Evolutionary conservation across 2,888 invertebrate species (phyloP).

Genomic region (Gryllus longicercus): DNA sequence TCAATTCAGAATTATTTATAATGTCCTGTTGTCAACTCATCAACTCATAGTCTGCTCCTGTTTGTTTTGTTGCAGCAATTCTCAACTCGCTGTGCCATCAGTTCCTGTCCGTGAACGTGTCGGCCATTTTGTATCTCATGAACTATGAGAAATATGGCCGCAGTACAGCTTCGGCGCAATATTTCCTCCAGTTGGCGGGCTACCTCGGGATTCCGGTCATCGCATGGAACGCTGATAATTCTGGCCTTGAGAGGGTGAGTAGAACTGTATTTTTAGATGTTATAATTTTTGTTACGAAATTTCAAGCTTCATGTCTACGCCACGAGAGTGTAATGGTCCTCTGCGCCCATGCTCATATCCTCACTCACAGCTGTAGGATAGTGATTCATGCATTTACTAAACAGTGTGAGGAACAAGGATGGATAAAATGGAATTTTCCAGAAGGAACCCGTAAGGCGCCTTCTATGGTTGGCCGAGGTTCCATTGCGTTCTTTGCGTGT

Average conservation of each 20-base stretch:
- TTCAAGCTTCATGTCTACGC: too few relatives aligned
- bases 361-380: too few relatives aligned
- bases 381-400: too few relatives aligned
- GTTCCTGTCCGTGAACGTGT: constrained; percentile 83
- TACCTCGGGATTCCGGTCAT: constrained; percentile 94
- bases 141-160: constrained; percentile 92
- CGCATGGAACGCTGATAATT: constrained; percentile 97
- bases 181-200: constrained; percentile 88
- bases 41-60: constrained; percentile 26
- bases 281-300: neutral
- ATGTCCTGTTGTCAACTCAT: too few relatives aligned
- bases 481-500: too few relatives aligned
- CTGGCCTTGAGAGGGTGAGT: constrained; percentile 65
- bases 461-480: too few relatives aligned
- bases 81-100: constrained; percentile 84
- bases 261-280: neutral
- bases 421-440: too few relatives aligned
- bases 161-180: constrained; percentile 90
- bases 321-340: too few relatives aligned
- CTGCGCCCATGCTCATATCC: too few relatives aligned
- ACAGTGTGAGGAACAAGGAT: too few relatives aligned
- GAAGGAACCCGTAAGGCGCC: too few relatives aligned
- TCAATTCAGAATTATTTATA: too few relatives aligned
- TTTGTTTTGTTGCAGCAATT: constrained; percentile 63
- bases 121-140: constrained; percentile 90